Evolutionary conservation across 2,113 vertebrate genomes (phyloP).

Genomic region (Oryzias woworae): DNA sequence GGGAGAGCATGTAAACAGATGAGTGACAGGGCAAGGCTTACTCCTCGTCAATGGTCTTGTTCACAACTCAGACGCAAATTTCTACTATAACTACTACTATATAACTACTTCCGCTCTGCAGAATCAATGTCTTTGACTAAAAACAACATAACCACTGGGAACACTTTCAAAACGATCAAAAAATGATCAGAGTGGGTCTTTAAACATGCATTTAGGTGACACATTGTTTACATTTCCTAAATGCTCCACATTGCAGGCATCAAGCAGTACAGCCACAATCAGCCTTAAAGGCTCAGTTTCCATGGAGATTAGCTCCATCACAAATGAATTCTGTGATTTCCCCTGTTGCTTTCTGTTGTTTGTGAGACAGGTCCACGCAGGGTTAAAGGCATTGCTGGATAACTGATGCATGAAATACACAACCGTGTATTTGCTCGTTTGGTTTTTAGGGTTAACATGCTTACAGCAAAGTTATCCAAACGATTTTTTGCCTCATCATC

Average conservation of each 20-base stretch:
- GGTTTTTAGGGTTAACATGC: slow-evolving; percentile 21
- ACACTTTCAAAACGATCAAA: too few relatives aligned
- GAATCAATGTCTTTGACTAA: too few relatives aligned
- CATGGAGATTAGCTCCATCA: slow-evolving; percentile 22
- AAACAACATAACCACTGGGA: too few relatives aligned
- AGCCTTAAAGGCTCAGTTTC: slow-evolving; percentile 22
- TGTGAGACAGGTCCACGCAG: slow-evolving; percentile 48
- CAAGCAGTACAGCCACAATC: slow-evolving; percentile 3
- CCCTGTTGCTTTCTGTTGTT: slow-evolving; percentile 29
- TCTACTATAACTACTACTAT: too few relatives aligned
- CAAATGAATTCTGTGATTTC: slow-evolving; percentile 9
- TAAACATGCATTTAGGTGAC: neutral
- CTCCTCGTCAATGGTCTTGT: too few relatives aligned
- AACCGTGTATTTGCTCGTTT: neutral
- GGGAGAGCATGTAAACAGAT: too few relatives aligned
- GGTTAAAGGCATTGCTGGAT: slow-evolving; percentile 48
- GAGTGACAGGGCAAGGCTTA: too few relatives aligned
- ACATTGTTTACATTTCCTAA: slow-evolving; percentile 4
- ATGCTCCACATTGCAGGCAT: slow-evolving; percentile 6
- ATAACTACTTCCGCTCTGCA: too few relatives aligned
- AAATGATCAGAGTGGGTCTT: too few relatives aligned
- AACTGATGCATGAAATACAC: slow-evolving; percentile 25
- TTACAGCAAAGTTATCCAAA: slow-evolving; percentile 44
- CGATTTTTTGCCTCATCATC: slow-evolving; percentile 28
- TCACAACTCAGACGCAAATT: too few relatives aligned